Percentiles rank a stretch among this genome's conserved stretches.
Evolutionary conservation across 2,888 invertebrate species (phyloP).

Genomic region (Escarpia spicata): DNA sequence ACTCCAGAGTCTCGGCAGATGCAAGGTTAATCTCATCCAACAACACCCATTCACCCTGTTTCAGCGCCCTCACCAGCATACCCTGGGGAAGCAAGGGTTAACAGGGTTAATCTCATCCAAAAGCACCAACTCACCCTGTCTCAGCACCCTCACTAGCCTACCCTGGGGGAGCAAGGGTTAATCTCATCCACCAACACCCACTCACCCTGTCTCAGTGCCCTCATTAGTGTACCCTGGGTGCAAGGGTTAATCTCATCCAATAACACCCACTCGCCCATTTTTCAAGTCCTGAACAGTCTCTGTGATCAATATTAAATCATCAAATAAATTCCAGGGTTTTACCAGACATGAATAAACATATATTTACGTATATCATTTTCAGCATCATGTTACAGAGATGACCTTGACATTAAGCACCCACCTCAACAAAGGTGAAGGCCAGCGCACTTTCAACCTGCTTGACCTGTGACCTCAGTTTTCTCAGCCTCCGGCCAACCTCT

Average conservation of each 20-base stretch:
- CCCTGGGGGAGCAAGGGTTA: constrained; percentile 7
- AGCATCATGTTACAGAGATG: not conserved
- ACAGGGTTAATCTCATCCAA: constrained; percentile 90
- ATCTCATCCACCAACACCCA: constrained; percentile 92
- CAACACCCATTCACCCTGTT: constrained; percentile 91
- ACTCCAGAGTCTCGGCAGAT: constrained; percentile 94
- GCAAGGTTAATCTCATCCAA: constrained; percentile 98
- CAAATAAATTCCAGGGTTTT: not conserved
- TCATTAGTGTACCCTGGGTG: constrained; percentile 75
- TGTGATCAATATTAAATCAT: not conserved
- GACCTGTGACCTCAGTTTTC: constrained; percentile 79
- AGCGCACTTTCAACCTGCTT: constrained; percentile 75
- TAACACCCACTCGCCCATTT: not conserved
- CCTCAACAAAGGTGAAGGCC: constrained; percentile 89
- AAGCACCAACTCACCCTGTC: constrained; percentile 91
- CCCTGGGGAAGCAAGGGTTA: constrained; percentile 69
- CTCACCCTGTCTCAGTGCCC: constrained; percentile 85
- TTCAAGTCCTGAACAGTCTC: not conserved
- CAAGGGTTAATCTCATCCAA: constrained; percentile 7
- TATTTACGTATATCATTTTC: not conserved
- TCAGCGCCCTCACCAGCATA: constrained; percentile 87
- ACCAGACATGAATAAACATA: not conserved
- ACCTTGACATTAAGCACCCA: constrained; percentile 40
- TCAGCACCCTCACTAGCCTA: constrained; percentile 87
- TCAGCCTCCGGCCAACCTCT: constrained; percentile 75